A percentile compares a stretch with the other conserved stretches of the same genome.
Conservation (phyloP, 2,888 invertebrate species). For the Embidobia sp. region DNA sequence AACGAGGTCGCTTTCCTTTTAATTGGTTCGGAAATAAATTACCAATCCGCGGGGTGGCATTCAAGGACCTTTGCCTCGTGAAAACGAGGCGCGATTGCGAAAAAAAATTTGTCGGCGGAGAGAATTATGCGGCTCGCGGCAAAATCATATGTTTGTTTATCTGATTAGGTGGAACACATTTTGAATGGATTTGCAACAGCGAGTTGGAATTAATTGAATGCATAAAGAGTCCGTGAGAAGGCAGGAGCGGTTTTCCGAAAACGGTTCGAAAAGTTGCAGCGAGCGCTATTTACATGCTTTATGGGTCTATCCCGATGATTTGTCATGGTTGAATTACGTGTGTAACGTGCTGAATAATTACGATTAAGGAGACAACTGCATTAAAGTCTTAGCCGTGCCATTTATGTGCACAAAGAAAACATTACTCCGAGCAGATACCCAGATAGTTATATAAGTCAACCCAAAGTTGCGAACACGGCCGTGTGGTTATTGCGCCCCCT, state of each 20-base stretch:
- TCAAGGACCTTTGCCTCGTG: too few species aligned
- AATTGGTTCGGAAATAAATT: too few species aligned
- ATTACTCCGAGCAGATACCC: constrained; percentile 52
- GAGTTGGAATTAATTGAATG: constrained; percentile 17
- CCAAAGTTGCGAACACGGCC: constrained; percentile 19
- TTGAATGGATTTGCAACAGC: not conserved
- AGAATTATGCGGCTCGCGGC: too few species aligned
- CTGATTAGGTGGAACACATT: too few species aligned
- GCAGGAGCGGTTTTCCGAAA: constrained; percentile 16
- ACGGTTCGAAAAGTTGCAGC: constrained; percentile 27
- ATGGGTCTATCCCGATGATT: constrained; percentile 43
- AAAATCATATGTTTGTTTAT: too few species aligned
- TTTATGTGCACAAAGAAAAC: constrained; percentile 56
- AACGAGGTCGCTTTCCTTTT: too few species aligned
- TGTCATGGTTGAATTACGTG: constrained; percentile 48
- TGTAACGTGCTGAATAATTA: constrained; percentile 54
- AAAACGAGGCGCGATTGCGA: too few species aligned
- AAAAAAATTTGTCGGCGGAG: too few species aligned
- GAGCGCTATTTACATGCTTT: constrained; percentile 40
- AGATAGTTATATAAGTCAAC: constrained; percentile 56
- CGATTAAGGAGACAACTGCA: constrained; percentile 42
- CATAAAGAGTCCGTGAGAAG: constrained; percentile 1
- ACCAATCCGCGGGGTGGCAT: too few species aligned
- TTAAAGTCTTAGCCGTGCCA: constrained; percentile 48
- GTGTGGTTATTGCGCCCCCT: constrained; percentile 14